Base-by-base conservation (phyloP, 2,888 invertebrate species). In the Ganaspis brasiliensis region DNA sequence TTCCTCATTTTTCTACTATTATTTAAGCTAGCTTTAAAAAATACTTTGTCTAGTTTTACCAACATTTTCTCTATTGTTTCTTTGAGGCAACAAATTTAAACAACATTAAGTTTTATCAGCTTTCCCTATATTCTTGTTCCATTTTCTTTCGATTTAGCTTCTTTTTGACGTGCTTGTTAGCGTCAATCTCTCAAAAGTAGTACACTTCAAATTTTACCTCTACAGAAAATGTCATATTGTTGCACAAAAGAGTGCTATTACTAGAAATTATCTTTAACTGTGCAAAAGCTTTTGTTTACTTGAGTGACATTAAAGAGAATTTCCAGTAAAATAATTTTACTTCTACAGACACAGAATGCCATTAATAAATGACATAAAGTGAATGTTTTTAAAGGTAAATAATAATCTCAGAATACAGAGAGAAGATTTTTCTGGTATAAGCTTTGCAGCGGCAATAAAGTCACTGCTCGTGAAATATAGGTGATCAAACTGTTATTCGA, bases 401-500 rank as follows among this genome's bases (percentile, higher is more conserved):
- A 67, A 45, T 14, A 12, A 45, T 67, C 14, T 16, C 21, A 67
- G 45, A 26, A 24, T 21, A 21, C 19, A 67, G 24, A 24, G 45
- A 14, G 40, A 67, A 45, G n/a, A 67, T 67, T 67, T 45, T 40
- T n/a, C 45, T 40, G 21, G 67, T 14, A n/a, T 21, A 67, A 26
- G 63, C 63, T 45, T 40, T 67, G 67, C 67, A 14, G 45, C 24
- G 45, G 45, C 67, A 67, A 45, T 67, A 45, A 67, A 67, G 67
- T 67, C 40, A 67, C 24, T 45, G 14, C 45, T 67, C 24, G 67
- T 67, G 45, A 67, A 67, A 67, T 67, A 67, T 67, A n/a, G 67
- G 45, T 40, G 67, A 24, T 45, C 67, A 67, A 67, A 67, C 67
- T 45, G 67, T 67, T 63, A 67, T 45, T 67, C 67, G 67, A 45